Base-by-base conservation (phyloP, 2,797 vertebrate species). In the Gadopsis bispinosus region DNA sequence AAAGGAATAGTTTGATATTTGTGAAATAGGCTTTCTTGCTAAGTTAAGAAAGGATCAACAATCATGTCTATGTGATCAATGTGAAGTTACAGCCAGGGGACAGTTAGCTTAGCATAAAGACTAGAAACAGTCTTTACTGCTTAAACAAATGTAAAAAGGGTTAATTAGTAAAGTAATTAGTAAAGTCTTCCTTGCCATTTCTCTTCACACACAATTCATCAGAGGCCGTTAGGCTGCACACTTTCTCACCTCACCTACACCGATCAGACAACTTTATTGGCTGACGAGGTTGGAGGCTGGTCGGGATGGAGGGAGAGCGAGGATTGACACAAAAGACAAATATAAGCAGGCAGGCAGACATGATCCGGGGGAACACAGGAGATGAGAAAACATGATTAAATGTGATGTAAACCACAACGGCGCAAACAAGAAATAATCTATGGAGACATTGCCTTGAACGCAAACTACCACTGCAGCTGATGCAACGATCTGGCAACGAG, bases 41-140 rank as follows among this genome's bases (percentile, higher is more conserved):
- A 3, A n/a, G 12, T 68, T 56, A 3, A 0, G 5, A 53, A 29
- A 37, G 20, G 11, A 35, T 1, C 0, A 26, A 26, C 26, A 26
- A 26, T 45, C 43, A 11, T 19, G 31, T n/a, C 16, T 39, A 2
- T 58, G 19, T 4, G 10, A 8, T 56, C n/a, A 51, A n/a, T 20
- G 10, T 26, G 45, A 45, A 41, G 10, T 5, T 20, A 16, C 20
- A 50, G 33, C 22, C 9, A 26, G n/a, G 4, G 5, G 12, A 11
- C 43, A 37, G 58, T 72, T 73, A 62, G 58, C 16, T 22, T n/a
- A 35, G 19, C 33, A 39, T 71, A 29, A 29, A 54, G 26, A 41
- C 4, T 43, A 19, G 0, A 51, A 22, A 51, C 31, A 51, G 19
- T 50, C 11, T n/a, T 39, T 56, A 7, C 5, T n/a, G 29, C 20